Evolutionary conservation across 2,113 vertebrate genomes (phyloP).

Genomic region (Chloropsis cyanopogon): DNA sequence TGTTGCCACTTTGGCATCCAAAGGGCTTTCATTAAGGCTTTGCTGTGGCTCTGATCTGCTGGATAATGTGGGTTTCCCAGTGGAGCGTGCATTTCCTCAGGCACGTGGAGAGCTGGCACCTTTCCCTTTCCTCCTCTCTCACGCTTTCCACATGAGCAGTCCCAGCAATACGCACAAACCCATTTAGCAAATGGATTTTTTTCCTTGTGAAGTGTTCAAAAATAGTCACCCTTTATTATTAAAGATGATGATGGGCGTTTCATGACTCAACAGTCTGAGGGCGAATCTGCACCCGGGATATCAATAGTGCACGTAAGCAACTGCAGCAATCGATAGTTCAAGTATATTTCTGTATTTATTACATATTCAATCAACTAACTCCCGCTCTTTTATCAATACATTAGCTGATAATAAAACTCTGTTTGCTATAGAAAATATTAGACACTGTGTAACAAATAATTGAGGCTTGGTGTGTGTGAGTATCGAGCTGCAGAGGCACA

Average conservation of each 20-base stretch:
- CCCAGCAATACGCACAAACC: background rate
- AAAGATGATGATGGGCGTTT: background rate
- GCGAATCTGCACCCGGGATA: background rate
- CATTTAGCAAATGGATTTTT: constrained; percentile 59
- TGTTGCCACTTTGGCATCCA: background rate
- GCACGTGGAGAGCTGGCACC: background rate
- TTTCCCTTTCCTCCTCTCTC: background rate
- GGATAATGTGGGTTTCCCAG: background rate
- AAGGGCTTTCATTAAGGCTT: background rate
- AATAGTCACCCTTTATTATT: constrained; percentile 9
- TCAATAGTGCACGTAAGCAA: background rate
- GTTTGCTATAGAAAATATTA: background rate
- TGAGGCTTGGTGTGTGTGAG: background rate
- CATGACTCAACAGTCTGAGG: background rate
- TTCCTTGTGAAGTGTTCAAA: background rate
- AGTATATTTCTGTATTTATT: constrained; percentile 4
- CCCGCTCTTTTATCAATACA: background rate
- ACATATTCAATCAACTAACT: background rate
- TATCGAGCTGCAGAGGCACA: background rate
- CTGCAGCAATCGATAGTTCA: background rate
- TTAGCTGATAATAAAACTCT: constrained; percentile 26
- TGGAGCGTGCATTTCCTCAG: background rate
- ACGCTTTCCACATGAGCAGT: background rate
- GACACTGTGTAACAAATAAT: background rate
- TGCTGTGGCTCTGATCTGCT: background rate